Evolutionary conservation across 2,113 vertebrate genomes (phyloP).

Genomic region (Potamarius usumacintae): DNA sequence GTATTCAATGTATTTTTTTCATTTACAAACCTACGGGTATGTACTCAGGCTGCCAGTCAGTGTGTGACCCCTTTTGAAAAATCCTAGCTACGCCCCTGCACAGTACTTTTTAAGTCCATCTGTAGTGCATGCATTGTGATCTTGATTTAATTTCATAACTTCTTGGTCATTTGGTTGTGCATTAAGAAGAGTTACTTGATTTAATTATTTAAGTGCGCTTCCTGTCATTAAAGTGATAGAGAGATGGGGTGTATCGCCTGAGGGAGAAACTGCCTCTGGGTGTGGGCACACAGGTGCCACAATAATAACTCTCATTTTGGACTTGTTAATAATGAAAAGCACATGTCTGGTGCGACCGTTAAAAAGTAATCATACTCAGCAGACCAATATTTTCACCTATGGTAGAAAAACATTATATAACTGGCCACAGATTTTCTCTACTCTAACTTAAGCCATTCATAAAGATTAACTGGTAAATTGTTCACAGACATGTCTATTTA

Average conservation of each 20-base stretch:
- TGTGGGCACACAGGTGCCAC: slow-evolving; percentile 31
- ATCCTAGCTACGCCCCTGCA: too few relatives aligned
- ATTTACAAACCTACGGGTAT: too few relatives aligned
- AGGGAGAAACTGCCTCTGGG: background rate
- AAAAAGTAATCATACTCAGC: slow-evolving; percentile 2
- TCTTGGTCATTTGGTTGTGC: slow-evolving; percentile 48
- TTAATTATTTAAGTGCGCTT: slow-evolving; percentile 34
- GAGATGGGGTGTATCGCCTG: slow-evolving; percentile 40
- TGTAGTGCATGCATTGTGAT: background rate
- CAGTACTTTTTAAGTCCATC: too few relatives aligned
- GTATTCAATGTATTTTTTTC: too few relatives aligned
- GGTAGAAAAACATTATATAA: background rate
- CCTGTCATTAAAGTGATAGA: slow-evolving; percentile 62
- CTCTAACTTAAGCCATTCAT: background rate
- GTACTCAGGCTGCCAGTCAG: too few relatives aligned
- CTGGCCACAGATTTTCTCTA: background rate
- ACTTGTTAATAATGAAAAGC: slow-evolving; percentile 33
- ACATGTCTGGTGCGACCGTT: slow-evolving; percentile 24
- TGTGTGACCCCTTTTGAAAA: too few relatives aligned
- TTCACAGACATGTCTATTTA: background rate
- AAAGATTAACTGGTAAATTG: background rate
- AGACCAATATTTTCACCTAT: slow-evolving; percentile 1
- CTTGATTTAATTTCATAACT: slow-evolving; percentile 46
- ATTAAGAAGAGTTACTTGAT: slow-evolving; percentile 50
- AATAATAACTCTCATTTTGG: slow-evolving; percentile 16